Conservation (phyloP, 35 echinoderm and acorn worm genomes). For the Lytechinus variegatus region DNA sequence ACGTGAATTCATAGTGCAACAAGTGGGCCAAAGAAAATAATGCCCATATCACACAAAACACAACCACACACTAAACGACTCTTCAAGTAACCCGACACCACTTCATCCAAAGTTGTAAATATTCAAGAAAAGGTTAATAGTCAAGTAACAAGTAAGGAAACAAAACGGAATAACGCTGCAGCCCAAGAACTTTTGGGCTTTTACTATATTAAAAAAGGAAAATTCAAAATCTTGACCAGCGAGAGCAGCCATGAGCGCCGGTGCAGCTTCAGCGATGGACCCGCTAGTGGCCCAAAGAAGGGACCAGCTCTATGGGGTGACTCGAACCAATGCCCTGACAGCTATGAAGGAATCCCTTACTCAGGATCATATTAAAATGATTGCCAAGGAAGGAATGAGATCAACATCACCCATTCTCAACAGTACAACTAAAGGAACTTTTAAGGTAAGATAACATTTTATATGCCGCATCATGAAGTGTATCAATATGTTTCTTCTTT, state of each 20-base stretch:
- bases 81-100: neutral
- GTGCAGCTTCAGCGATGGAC: neutral
- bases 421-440: slow-evolving; percentile 24
- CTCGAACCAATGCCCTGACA: neutral
- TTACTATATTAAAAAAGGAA: neutral
- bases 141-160: neutral
- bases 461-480: neutral
- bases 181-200: neutral
- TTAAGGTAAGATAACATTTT: slow-evolving; percentile 12
- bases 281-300: slow-evolving; percentile 33
- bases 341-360: slow-evolving; percentile 22
- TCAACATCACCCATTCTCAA: slow-evolving; percentile 33
- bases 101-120: slow-evolving; percentile 9
- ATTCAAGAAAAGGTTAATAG: neutral
- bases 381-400: slow-evolving; percentile 45
- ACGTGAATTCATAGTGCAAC: slow-evolving; percentile 23
- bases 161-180: neutral
- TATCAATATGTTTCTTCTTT: neutral
- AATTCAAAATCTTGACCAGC: neutral
- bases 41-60: neutral
- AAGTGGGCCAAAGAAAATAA: slow-evolving; percentile 10
- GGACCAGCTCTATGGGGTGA: slow-evolving; percentile 31
- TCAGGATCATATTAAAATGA: slow-evolving; percentile 47
- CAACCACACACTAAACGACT: neutral
- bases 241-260: neutral